phyloP scores from a whole-genome alignment of 2,888 invertebrate species.

The Plagodis dolabraria region DNA sequence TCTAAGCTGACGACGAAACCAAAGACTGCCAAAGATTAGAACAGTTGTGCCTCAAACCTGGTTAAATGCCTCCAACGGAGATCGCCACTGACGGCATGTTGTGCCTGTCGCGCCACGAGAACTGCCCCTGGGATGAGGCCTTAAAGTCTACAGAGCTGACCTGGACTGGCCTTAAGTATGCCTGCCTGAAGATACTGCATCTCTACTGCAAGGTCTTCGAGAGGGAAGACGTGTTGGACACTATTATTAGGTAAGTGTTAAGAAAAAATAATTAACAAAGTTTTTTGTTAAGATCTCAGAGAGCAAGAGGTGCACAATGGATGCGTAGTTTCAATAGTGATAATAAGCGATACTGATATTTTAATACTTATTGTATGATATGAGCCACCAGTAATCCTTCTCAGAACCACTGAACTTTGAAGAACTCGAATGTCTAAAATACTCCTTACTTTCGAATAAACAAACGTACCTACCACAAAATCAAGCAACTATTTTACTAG shows the following conservation, averaged over 20 bases:
- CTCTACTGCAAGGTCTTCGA: conserved; percentile 95
- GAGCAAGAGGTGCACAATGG: too few species aligned
- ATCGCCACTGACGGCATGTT: conserved; percentile 80
- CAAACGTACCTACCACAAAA: too few species aligned
- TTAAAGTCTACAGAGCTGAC: conserved; percentile 84
- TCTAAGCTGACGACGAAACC: conserved; percentile 12
- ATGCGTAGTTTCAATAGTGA: too few species aligned
- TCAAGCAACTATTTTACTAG: too few species aligned
- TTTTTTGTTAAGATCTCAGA: too few species aligned
- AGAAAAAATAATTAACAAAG: not conserved
- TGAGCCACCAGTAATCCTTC: too few species aligned
- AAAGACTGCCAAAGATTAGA: conserved; percentile 24
- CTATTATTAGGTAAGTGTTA: conserved; percentile 89
- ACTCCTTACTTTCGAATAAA: too few species aligned
- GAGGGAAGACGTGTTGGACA: conserved; percentile 90
- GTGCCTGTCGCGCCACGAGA: conserved; percentile 86
- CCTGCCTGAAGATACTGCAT: conserved; percentile 92
- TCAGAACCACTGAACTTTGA: too few species aligned
- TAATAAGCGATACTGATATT: too few species aligned
- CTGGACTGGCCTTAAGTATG: conserved; percentile 94
- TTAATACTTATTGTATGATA: too few species aligned
- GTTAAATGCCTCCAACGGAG: conserved; percentile 82
- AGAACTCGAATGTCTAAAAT: too few species aligned
- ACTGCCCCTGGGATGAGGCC: conserved; percentile 86
- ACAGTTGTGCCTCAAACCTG: conserved; percentile 28